Conservation (phyloP, 2,797 vertebrate genomes). For the Gouania willdenowi region DNA sequence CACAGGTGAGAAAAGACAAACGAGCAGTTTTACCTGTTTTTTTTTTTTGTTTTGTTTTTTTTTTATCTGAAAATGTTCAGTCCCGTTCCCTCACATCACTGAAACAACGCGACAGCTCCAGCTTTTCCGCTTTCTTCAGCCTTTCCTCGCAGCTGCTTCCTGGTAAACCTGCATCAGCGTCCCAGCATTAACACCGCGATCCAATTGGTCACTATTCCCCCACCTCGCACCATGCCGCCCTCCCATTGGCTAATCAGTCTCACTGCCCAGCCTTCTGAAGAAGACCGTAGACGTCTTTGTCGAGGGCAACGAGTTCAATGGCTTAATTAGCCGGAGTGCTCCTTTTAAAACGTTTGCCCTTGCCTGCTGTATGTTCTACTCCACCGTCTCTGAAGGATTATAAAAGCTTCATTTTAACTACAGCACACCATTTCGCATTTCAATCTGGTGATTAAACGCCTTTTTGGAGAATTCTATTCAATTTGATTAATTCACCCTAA, state of each 20-base stretch:
- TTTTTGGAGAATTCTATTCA: slow-evolving; percentile 52
- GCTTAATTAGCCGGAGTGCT: slow-evolving; percentile 71
- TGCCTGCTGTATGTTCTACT: slow-evolving; percentile 41
- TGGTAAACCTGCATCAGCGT: slow-evolving; percentile 20
- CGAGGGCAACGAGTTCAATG: slow-evolving; percentile 62
- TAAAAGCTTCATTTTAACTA: slow-evolving; percentile 59
- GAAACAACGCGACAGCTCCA: slow-evolving; percentile 19
- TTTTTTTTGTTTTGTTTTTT: no score
- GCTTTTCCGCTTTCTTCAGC: slow-evolving; percentile 41
- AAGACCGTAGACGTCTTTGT: slow-evolving; percentile 60
- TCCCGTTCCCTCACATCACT: slow-evolving; percentile 57
- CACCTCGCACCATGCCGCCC: slow-evolving; percentile 10
- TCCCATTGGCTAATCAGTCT: slow-evolving; percentile 33
- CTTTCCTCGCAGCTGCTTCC: slow-evolving; percentile 11
- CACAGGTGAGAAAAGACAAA: not conserved
- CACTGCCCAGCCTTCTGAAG: not conserved
- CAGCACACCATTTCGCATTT: slow-evolving; percentile 41
- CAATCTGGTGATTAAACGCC: slow-evolving; percentile 65
- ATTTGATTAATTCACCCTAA: slow-evolving; percentile 57
- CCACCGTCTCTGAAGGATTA: slow-evolving; percentile 47
- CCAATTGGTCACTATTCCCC: slow-evolving; percentile 28
- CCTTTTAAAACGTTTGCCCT: slow-evolving; percentile 46
- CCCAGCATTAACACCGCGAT: slow-evolving; percentile 15
- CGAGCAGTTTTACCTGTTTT: slow-evolving; percentile 48
- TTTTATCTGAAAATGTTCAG: slow-evolving; percentile 19